Evolutionary conservation across 2,888 invertebrate genomes (phyloP), one percentile per base, ranked within the genome.

Genomic region (Notodonta ziczac): DNA sequence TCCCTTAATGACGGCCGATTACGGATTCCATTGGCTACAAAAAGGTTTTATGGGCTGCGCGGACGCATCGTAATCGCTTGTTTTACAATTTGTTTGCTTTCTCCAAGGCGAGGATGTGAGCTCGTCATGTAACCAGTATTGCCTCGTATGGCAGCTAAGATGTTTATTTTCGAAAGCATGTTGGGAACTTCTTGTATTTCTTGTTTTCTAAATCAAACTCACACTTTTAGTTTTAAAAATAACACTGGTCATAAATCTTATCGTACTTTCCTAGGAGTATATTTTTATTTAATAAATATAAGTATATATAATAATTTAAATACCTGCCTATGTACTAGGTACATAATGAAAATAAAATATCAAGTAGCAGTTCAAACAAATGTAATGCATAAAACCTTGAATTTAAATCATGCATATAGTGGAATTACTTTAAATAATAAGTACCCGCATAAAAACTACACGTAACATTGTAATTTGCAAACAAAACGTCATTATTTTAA

Each of bases 21-120:
- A 68, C 56, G 56, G 55, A 77, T 66, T 69, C 68, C 57, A 53
- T 69, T 7, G 44, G 57, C 54, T 59, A 48, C 58, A 61, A 60
- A 57, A 59, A 57, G 62, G 53, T 66, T 68, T 68, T 66, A 72
- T 62, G 56, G 68, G 63, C 63, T 59, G 65, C 67, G 69, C 67
- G 64, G 50, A 54, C 71, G 77, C 78, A 78, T 81, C 75, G 74
- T 77, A 82, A 83, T 84, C 72, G 72, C 58, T 74, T 74, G 76
- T 73, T 84, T 85, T 83, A 85, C 81, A 81, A 89, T 88, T 87
- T 87, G 80, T 88, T 85, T 84, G 86, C 91, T 91, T 92, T 92
- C 91, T 88, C 92, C 81, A 72, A 53, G 58, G 70, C 52, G 80
- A 83, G 82, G 85, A 87, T 85, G 82, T 84, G 66, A 77, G 74